Conservation (phyloP, 2,113 vertebrate genomes). For the Cyphomyrus discorhynchus region DNA sequence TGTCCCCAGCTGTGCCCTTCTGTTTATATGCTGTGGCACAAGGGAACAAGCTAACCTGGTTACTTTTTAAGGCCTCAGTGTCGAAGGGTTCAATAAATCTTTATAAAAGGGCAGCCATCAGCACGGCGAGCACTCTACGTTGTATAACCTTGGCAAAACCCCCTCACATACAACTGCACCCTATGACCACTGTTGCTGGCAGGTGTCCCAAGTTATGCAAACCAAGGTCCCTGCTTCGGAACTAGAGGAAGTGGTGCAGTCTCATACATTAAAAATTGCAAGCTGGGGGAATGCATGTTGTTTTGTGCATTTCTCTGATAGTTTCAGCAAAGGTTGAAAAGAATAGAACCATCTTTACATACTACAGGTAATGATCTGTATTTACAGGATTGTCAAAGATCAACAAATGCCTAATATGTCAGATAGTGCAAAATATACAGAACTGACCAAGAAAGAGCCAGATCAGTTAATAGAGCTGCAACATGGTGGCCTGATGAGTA, state of each 20-base stretch:
- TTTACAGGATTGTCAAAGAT: background rate
- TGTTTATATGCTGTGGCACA: background rate
- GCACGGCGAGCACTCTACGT: constrained; percentile 24
- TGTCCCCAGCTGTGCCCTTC: background rate
- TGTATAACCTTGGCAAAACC: constrained; percentile 7
- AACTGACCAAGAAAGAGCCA: background rate
- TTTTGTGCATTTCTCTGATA: background rate
- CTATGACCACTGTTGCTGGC: constrained; percentile 26
- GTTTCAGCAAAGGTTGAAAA: background rate
- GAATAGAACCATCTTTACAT: background rate
- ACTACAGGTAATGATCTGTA: background rate
- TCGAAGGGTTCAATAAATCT: constrained; percentile 8
- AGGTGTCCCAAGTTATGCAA: constrained; percentile 24
- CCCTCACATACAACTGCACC: background rate
- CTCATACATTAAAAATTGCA: background rate
- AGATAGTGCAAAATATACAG: background rate
- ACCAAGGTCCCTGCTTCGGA: constrained; percentile 31
- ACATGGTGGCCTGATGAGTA: background rate
- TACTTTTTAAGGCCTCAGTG: background rate
- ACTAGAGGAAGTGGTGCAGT: background rate
- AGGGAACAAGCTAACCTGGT: background rate
- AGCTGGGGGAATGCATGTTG: background rate
- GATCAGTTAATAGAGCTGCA: background rate
- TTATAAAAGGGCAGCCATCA: constrained; percentile 25
- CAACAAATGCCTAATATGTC: background rate